These are phyloP conservation scores for Callimorpha dominula DNA, from an alignment of 2,888 invertebrate species.

Conservation along the genomic window DNA sequence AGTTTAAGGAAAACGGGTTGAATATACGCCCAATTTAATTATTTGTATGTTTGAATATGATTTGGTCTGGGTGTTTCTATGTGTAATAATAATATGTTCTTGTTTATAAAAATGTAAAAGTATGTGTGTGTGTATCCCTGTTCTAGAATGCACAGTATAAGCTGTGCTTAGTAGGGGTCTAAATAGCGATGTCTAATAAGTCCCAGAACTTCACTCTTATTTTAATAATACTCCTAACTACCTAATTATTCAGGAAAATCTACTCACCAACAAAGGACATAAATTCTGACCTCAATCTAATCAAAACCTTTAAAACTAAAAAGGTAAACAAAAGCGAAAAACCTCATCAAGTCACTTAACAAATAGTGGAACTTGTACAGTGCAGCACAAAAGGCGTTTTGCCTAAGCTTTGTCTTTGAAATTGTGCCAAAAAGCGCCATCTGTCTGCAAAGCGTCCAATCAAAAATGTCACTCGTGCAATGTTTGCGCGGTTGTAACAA, in stretches of 20 bases:
- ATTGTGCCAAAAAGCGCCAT: constrained; percentile 47
- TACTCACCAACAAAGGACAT: neutral
- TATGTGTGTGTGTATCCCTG: too few species aligned
- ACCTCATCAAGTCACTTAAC: constrained; percentile 46
- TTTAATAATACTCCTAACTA: too few species aligned
- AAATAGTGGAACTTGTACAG: constrained; percentile 39
- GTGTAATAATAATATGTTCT: too few species aligned
- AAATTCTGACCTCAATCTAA: neutral
- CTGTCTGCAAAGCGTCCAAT: constrained; percentile 44
- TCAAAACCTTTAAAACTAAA: constrained; percentile 17
- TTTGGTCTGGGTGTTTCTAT: too few species aligned
- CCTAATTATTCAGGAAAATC: neutral
- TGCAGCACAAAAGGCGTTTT: constrained; percentile 39
- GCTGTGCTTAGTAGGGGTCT: too few species aligned
- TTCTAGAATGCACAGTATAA: too few species aligned
- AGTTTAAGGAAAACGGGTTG: too few species aligned
- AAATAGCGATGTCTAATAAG: too few species aligned
- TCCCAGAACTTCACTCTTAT: too few species aligned
- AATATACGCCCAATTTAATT: too few species aligned
- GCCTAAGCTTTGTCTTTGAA: constrained; percentile 38
- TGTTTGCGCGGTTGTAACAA: constrained; percentile 13
- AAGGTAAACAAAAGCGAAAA: constrained; percentile 33
- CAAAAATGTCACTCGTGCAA: constrained; percentile 33
- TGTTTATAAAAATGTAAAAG: too few species aligned
- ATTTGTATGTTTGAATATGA: too few species aligned